Evolutionary conservation across 1,140 invertebrate genomes (phyloP), one percentile per base, ranked within the genome.

Genomic region (Bombus picipes): DNA sequence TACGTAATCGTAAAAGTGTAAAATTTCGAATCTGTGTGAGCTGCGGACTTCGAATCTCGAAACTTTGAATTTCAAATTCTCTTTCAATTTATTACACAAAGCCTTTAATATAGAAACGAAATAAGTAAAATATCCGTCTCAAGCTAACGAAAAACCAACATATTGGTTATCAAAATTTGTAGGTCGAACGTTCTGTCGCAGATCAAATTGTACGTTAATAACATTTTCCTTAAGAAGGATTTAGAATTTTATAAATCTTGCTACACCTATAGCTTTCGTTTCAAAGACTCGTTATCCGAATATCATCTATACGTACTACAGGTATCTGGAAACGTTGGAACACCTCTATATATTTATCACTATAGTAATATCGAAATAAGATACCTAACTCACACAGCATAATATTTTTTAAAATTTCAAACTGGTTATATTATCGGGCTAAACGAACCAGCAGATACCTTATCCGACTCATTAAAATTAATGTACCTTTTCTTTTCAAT

Each of bases 1-100:
- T 22, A 0, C 5, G 2, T 22, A 22, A 53, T 53, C 5, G 0
- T 22, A 22, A 53, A 22, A 8, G 5, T 6, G 47, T 0, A 0
- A 6, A 2, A 53, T 22, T 22, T 53, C 47, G 47, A 22, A 53
- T 53, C 47, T 53, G 47, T 22, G 18, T 2, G 47, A 53, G 18
- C 18, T 3, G 47, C 47, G 5, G 22, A 22, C 1, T 53, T 53
- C 18, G 47, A 18, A 8, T 53, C 18, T 22, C 47, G 18, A 18
- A 53, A 22, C 47, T 8, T 22, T 22, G 18, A 53, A 22, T 53
- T 53, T 53, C 47, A 53, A 53, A 53, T 22, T 53, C 6, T 6
- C 6, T 37, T 37, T 37, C 34, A 37, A 47, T 47, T 18, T 47
- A 6, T 47, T 53, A 18, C 47, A 0, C 47, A 2, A 22, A 22